phyloP scores from a whole-genome alignment of 2,797 vertebrate genomes.

The Coluber constrictor region DNA sequence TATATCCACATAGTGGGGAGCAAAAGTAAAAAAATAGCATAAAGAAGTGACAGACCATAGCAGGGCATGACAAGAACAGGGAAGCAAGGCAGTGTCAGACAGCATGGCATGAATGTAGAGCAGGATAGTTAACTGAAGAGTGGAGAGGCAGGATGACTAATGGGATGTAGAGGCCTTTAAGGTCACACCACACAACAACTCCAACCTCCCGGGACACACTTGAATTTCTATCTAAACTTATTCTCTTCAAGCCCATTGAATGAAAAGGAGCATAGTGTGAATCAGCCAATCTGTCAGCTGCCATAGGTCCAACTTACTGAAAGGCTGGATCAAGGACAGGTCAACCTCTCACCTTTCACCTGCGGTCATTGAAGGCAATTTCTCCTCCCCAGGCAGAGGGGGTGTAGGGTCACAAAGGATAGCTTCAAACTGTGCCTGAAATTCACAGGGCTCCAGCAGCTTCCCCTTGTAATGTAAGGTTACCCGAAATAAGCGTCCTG shows the following conservation, averaged over 20 bases:
- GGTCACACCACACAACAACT: background rate
- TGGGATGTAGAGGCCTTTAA: background rate
- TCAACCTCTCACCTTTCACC: slow-evolving; percentile 77
- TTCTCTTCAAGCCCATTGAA: background rate
- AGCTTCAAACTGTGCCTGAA: slow-evolving; percentile 85
- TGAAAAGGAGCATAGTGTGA: background rate
- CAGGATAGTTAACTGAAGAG: background rate
- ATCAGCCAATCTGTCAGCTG: background rate
- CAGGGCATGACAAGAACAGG: background rate
- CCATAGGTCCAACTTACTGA: background rate
- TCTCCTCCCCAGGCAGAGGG: slow-evolving; percentile 78
- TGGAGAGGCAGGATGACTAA: background rate
- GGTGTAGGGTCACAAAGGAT: slow-evolving; percentile 80
- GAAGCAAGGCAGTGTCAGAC: background rate
- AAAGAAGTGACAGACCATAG: background rate
- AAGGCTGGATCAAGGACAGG: background rate
- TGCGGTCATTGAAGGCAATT: slow-evolving; percentile 82
- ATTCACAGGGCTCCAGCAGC: slow-evolving; percentile 81
- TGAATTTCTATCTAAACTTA: background rate
- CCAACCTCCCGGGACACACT: background rate
- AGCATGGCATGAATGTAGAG: background rate
- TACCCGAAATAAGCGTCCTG: slow-evolving; percentile 83
- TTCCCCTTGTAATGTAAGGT: slow-evolving; percentile 78
- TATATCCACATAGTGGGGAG: background rate
- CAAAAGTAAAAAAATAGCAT: background rate